Evolutionary conservation across 2,888 invertebrate species (phyloP).

Genomic region (Salticus scenicus): DNA sequence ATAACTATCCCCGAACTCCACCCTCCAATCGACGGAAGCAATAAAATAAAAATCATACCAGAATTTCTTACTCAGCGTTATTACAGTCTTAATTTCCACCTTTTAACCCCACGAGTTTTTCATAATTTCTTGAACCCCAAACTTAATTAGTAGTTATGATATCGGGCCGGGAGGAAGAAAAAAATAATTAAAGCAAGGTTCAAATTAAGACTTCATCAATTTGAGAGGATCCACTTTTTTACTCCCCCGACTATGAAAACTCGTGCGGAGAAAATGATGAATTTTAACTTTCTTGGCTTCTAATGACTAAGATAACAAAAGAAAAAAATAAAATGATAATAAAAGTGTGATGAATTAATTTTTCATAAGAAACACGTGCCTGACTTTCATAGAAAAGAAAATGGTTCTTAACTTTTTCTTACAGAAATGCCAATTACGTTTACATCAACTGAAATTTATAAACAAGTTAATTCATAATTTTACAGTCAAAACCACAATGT

Average conservation of each 20-base stretch:
- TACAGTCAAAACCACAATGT: no score
- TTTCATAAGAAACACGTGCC: neutral
- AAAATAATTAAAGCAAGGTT: neutral
- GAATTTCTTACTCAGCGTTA: constrained; percentile 15
- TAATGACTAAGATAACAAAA: neutral
- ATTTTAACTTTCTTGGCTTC: neutral
- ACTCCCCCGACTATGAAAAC: neutral
- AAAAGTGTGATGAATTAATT: neutral
- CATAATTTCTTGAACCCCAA: neutral
- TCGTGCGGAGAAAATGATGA: neutral
- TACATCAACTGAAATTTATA: no score
- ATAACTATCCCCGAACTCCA: constrained; percentile 32
- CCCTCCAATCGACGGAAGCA: constrained; percentile 26
- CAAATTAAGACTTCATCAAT: constrained; percentile 12
- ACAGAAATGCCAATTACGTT: no score
- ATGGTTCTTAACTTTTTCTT: no score
- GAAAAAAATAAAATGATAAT: neutral
- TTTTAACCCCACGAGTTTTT: constrained; percentile 42
- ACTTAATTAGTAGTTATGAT: neutral
- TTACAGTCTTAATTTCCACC: constrained; percentile 44
- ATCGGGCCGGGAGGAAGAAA: neutral
- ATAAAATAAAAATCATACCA: neutral
- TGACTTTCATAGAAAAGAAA: neutral
- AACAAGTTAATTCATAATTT: no score
- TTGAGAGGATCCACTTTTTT: neutral